Conservation (phyloP, 92 coral and sea anemone genomes). For the Zoanthus solanderi region DNA sequence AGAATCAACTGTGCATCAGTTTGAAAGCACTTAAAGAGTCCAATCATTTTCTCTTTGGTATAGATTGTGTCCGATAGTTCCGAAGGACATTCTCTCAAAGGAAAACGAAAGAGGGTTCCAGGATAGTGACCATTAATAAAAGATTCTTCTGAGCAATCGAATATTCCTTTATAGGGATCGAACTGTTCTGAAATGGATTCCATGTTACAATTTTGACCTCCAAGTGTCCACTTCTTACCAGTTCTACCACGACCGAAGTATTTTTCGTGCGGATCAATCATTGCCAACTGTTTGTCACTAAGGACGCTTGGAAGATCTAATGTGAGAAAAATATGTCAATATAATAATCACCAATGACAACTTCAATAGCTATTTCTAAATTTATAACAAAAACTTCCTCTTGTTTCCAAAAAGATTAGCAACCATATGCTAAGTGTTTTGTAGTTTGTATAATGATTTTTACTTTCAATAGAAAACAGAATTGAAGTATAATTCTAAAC, state of each 20-base stretch:
- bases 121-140: conserved; percentile 56
- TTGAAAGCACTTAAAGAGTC: conserved; percentile 64
- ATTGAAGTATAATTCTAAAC: no score
- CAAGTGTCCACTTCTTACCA: conserved; percentile 68
- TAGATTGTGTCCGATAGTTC: conserved; percentile 70
- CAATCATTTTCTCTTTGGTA: conserved; percentile 63
- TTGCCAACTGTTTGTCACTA: conserved; percentile 79
- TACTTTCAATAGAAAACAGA: no score
- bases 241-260: conserved; percentile 73
- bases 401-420: no score
- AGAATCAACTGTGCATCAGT: conserved; percentile 65
- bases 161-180: conserved; percentile 75
- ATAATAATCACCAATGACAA: no score
- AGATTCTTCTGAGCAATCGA: conserved; percentile 54
- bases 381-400: no score
- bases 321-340: neutral
- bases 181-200: conserved; percentile 70
- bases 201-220: conserved; percentile 20
- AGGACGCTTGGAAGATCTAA: conserved; percentile 90
- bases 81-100: conserved; percentile 68
- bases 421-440: no score
- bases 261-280: conserved; percentile 92
- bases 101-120: conserved; percentile 87
- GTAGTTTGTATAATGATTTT: no score
- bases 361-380: no score